phyloP scores from a whole-genome alignment of 2,113 vertebrate genomes.

The Sinocyclocheilus anophthalmus region DNA sequence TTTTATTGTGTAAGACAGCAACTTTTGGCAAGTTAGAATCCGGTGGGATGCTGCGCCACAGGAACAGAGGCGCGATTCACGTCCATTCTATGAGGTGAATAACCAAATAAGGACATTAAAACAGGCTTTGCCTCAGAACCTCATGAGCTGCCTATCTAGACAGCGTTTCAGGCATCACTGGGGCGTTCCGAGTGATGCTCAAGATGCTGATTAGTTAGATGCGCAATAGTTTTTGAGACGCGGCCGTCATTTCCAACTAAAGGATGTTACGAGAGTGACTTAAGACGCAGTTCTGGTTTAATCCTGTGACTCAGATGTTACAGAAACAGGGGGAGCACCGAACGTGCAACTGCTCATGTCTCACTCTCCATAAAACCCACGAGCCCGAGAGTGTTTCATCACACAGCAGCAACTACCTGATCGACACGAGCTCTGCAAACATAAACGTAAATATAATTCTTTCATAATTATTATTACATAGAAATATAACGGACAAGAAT shows the following conservation, averaged over 20 bases:
- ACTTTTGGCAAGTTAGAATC: background rate
- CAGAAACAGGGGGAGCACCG: background rate
- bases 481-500: too few relatives aligned
- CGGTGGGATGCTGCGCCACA: conserved; percentile 44
- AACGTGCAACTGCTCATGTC: background rate
- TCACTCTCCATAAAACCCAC: background rate
- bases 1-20: conserved; percentile 4
- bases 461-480: too few relatives aligned
- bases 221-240: background rate
- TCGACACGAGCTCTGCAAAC: background rate
- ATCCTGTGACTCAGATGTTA: background rate
- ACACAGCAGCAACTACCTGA: background rate
- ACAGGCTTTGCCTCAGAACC: background rate
- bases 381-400: background rate
- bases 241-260: background rate
- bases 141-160: too few relatives aligned
- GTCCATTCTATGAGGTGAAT: background rate
- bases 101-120: conserved; percentile 7
- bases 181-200: background rate
- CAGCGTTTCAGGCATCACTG: background rate
- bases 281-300: background rate
- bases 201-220: too few relatives aligned
- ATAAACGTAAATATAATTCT: background rate
- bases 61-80: conserved; percentile 15
- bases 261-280: background rate